Evolutionary conservation across 2,113 vertebrate species (phyloP).

Genomic region (Meleagris gallopavo): DNA sequence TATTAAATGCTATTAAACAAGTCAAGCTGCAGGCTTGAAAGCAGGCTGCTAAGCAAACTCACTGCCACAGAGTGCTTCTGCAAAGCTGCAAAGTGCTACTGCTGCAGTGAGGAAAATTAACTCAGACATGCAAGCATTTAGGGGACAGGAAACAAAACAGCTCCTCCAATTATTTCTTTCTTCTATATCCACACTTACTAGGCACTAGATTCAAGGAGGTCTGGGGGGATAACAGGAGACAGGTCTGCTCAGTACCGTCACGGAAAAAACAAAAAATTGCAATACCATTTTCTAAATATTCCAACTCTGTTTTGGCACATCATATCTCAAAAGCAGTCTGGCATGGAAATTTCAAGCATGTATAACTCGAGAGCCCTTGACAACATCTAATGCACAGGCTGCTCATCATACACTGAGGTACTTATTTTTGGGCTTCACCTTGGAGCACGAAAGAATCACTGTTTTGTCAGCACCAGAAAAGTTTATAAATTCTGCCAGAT

Average conservation of each 20-base stretch:
- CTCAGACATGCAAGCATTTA: neutral
- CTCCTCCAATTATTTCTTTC: neutral
- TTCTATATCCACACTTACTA: neutral
- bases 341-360: slow-evolving; percentile 49
- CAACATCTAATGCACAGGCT: slow-evolving; percentile 34
- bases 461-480: slow-evolving; percentile 3
- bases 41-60: slow-evolving; percentile 16
- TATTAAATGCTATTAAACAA: neutral
- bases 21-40: neutral
- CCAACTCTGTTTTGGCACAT: slow-evolving; percentile 1
- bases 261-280: neutral
- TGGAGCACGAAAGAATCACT: slow-evolving; percentile 9
- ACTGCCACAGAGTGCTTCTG: neutral
- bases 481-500: neutral
- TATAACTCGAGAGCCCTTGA: slow-evolving; percentile 52
- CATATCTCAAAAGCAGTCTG: neutral
- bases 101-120: neutral
- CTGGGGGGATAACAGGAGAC: neutral
- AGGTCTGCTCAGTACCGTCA: neutral
- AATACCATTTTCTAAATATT: neutral
- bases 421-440: slow-evolving; percentile 52
- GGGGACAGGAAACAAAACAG: neutral
- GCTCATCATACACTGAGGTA: slow-evolving; percentile 37
- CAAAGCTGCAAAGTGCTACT: neutral
- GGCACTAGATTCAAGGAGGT: neutral